Base-by-base conservation (phyloP, 2,797 vertebrate genomes). In the Spinus olivaceus region DNA sequence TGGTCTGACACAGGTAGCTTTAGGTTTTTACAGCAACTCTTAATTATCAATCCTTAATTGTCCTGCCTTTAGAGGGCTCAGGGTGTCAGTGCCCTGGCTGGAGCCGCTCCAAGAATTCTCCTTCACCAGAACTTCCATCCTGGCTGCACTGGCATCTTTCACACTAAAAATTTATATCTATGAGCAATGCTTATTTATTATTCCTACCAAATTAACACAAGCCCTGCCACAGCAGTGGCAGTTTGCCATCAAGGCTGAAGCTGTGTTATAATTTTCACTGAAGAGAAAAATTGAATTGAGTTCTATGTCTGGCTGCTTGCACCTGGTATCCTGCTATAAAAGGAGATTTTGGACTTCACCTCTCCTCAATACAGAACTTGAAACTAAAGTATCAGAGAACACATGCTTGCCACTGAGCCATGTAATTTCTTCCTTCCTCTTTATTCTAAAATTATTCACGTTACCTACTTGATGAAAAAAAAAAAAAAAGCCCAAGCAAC, bases 371-470 rank as follows among this genome's bases (percentile, higher is more conserved):
- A 82, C 13, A 77, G 74, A 95, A 95, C 90, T 73, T 88, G 93
- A 95, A 96, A 95, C 92, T 74, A 3, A 87, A 95, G 84, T 32
- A 71, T 35, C 49, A 89, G 67, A 94, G 60, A 82, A 88, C 83
- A 89, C 76, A 89, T 7, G 10, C 79, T 87, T 74, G 57, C 86
- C 92, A 83, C 81, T 86, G 84, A 92, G 59, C 91, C 94, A 61
- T 87, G 81, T 89, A 91, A 95, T 94, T 82, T 89, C 90, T 95
- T 95, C 84, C 96, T 96, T 95, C 93, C 95, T 86, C 94, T 92
- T 94, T 72, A 66, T 65, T 89, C 91, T 93, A 91, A 94, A 95
- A 92, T 92, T 85, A 91, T 63, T 81, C 88, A 83, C 8, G 2
- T 84, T 84, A 91, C 66, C 78, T 80, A 50, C 83, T 63, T 37